Conservation (phyloP, 2,113 vertebrate genomes). For the Catharus bicknelli region DNA sequence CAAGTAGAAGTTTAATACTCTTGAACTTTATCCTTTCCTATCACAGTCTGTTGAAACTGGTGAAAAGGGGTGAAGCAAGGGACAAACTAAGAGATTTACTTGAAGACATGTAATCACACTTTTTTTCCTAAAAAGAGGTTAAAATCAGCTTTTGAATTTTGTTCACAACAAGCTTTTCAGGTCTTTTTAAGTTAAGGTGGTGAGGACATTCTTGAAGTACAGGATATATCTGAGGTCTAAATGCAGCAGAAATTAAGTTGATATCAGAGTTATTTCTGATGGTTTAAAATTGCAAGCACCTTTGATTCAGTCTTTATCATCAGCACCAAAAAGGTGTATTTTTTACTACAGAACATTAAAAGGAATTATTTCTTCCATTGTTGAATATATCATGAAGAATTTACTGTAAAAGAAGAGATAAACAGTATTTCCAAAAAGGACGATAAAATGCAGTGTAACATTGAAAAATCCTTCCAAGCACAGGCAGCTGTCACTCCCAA, state of each 20-base stretch:
- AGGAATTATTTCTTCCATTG: not conserved
- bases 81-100: not conserved
- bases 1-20: not conserved
- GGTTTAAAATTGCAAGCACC: not conserved
- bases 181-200: not conserved
- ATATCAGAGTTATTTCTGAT: not conserved
- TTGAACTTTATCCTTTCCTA: not conserved
- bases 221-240: not conserved
- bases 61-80: not conserved
- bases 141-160: not conserved
- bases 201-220: not conserved
- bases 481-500: not conserved
- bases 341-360: not conserved
- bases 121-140: rapidly evolving
- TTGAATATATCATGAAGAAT: not conserved
- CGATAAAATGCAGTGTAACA: not conserved
- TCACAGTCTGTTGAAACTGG: not conserved
- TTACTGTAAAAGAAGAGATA: not conserved
- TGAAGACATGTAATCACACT: not conserved
- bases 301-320: not conserved
- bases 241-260: not conserved
- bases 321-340: not conserved
- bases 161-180: not conserved
- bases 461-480: not conserved
- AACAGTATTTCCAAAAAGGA: not conserved